Percentiles rank a stretch among this genome's conserved stretches.
Conservation (phyloP, 2,797 vertebrate genomes). For the Uromys caudimaculatus region DNA sequence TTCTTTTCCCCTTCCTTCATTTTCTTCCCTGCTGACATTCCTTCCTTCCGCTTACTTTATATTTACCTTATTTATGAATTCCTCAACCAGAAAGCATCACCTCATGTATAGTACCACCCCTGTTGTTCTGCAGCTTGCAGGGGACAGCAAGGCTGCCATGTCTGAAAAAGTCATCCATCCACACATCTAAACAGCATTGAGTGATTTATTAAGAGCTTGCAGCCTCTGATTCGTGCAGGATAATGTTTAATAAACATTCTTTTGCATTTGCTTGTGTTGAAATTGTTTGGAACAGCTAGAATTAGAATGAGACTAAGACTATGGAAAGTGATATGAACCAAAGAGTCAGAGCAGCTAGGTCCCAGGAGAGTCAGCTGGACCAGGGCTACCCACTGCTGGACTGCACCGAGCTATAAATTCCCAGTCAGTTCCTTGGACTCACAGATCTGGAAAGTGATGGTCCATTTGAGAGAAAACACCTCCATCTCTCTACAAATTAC, state of each 20-base stretch:
- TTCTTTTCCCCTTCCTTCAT: neutral
- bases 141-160: neutral
- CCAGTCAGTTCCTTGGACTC: constrained; percentile 25
- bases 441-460: constrained; percentile 38
- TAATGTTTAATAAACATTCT: neutral
- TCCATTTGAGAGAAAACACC: constrained; percentile 49
- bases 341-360: neutral
- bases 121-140: neutral
- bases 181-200: neutral
- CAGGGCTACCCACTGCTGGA: neutral
- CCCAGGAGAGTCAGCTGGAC: neutral
- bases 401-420: neutral
- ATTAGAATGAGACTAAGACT: neutral
- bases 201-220: neutral
- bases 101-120: neutral
- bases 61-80: neutral
- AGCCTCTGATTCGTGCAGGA: neutral
- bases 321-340: neutral
- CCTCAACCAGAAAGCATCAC: neutral
- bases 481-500: constrained; percentile 32
- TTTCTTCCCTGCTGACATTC: neutral
- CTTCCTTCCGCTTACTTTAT: neutral
- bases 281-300: neutral
- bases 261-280: neutral
- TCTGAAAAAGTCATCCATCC: neutral